A percentile compares a stretch with the other conserved stretches of the same genome.
Conservation (phyloP, 2,797 vertebrate genomes). For the Poeciliopsis gracilis region DNA sequence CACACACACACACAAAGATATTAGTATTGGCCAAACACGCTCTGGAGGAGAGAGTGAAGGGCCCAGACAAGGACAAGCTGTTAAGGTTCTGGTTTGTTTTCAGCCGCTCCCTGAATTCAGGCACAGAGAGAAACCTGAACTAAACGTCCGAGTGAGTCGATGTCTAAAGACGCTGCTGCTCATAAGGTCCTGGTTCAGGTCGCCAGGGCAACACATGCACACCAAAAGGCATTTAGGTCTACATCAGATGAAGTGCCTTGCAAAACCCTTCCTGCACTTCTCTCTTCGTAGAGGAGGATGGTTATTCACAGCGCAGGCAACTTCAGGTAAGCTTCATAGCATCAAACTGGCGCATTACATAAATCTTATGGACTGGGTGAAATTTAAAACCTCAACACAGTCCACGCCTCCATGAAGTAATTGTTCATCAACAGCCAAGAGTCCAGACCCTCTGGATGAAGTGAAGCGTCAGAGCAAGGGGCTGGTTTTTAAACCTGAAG, state of each 20-base stretch:
- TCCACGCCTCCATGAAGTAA: too few relatives aligned
- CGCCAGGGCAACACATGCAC: neutral
- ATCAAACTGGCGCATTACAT: too few relatives aligned
- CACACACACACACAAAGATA: neutral
- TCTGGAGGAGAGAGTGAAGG: conserved; percentile 1
- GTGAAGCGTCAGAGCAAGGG: too few relatives aligned
- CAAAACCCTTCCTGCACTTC: neutral
- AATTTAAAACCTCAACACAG: too few relatives aligned
- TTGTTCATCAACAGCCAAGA: too few relatives aligned
- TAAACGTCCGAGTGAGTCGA: neutral
- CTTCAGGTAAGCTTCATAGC: too few relatives aligned
- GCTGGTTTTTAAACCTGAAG: too few relatives aligned
- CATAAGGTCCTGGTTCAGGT: neutral
- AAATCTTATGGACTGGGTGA: too few relatives aligned
- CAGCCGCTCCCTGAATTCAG: neutral
- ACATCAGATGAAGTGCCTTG: neutral
- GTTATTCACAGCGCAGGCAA: too few relatives aligned
- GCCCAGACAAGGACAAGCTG: conserved; percentile 6
- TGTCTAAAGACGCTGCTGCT: neutral
- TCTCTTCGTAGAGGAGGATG: too few relatives aligned
- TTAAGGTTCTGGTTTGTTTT: neutral
- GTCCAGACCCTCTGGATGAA: too few relatives aligned
- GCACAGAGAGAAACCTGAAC: neutral
- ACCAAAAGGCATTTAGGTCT: neutral
- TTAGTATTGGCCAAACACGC: conserved; percentile 10